These are phyloP conservation scores for Etheostoma perlongum DNA, from an alignment of 2,797 vertebrate genomes.

Conservation along the genomic window DNA sequence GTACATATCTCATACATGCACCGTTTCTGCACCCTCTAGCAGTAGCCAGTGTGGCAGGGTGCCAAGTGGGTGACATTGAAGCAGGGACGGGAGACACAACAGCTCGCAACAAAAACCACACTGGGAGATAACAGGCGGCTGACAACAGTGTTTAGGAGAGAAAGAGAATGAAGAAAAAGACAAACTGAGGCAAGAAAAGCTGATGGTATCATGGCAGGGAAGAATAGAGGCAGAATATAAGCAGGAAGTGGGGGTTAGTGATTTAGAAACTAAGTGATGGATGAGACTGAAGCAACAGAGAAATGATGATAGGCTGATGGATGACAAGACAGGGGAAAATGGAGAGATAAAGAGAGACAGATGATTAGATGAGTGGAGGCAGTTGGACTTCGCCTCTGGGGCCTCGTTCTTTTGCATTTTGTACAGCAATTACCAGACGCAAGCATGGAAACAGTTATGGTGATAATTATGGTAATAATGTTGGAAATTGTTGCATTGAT, in stretches of 20 bases:
- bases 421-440: slow-evolving; percentile 32
- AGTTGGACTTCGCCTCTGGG: slow-evolving; percentile 52
- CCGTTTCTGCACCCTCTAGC: slow-evolving; percentile 19
- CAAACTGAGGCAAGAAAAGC: slow-evolving; percentile 44
- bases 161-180: slow-evolving; percentile 53
- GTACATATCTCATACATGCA: slow-evolving; percentile 26
- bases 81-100: slow-evolving; percentile 43
- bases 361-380: slow-evolving; percentile 71
- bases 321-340: slow-evolving; percentile 70
- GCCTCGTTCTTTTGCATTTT: slow-evolving; percentile 37
- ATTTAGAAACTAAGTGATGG: slow-evolving; percentile 72
- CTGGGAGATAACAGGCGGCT: slow-evolving; percentile 50
- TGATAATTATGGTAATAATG: slow-evolving; percentile 57
- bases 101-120: slow-evolving; percentile 29
- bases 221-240: slow-evolving; percentile 48
- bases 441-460: slow-evolving; percentile 33
- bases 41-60: slow-evolving; percentile 36
- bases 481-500: slow-evolving; percentile 37
- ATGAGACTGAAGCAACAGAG: slow-evolving; percentile 69
- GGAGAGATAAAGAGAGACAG: slow-evolving; percentile 75
- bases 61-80: slow-evolving; percentile 76
- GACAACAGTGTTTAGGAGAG: slow-evolving; percentile 55
- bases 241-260: slow-evolving; percentile 56
- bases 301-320: slow-evolving; percentile 76
- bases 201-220: slow-evolving; percentile 65